Percentiles rank a stretch among this genome's conserved stretches.
Conservation (phyloP, 2,113 vertebrate species). For the Daphoenositta chrysoptera region DNA sequence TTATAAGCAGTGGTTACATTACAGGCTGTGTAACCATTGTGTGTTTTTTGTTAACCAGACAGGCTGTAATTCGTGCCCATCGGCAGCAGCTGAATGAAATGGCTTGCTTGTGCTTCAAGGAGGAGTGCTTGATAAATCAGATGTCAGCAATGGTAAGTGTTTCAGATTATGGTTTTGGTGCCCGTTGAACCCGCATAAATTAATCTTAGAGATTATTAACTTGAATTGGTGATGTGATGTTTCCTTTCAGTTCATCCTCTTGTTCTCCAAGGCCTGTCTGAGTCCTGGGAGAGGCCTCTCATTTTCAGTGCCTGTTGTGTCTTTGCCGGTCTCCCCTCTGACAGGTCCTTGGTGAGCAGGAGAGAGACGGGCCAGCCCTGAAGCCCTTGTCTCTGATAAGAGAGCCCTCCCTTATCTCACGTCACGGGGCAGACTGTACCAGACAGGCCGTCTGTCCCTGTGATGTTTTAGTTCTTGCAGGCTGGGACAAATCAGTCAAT, state of each 20-base stretch:
- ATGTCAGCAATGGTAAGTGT: slow-evolving; percentile 76
- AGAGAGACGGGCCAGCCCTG: background rate
- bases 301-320: background rate
- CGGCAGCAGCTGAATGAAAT: slow-evolving; percentile 81
- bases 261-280: background rate
- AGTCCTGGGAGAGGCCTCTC: background rate
- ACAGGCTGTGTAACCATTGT: background rate
- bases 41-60: slow-evolving; percentile 56
- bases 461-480: background rate
- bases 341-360: background rate
- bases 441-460: background rate
- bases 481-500: background rate
- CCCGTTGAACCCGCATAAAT: background rate
- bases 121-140: slow-evolving; percentile 77
- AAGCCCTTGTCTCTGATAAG: background rate
- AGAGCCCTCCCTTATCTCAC: background rate
- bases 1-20: background rate
- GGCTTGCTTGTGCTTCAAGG: slow-evolving; percentile 76
- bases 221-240: background rate
- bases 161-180: background rate
- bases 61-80: slow-evolving; percentile 76
- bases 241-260: background rate
- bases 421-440: accelerated
- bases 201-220: background rate
- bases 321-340: background rate